Evolutionary conservation across 2,113 vertebrate species (phyloP).

Genomic region (Menura novaehollandiae): DNA sequence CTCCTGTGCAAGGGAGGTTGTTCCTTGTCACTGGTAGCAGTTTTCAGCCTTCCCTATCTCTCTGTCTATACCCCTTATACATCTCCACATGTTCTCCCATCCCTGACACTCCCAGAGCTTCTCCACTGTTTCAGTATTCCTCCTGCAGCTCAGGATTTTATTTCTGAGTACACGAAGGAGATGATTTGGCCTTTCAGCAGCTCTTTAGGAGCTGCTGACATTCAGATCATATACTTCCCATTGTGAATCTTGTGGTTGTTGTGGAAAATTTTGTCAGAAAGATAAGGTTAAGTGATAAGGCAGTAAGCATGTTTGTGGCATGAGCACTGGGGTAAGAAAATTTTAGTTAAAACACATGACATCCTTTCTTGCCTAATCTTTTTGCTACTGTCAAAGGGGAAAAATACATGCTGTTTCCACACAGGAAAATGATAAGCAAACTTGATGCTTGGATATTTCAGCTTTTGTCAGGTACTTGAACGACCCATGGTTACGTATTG

Average conservation of each 20-base stretch:
- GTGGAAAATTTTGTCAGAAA: not conserved
- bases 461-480: not conserved
- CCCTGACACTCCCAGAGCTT: not conserved
- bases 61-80: no score
- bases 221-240: not conserved
- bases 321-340: not conserved
- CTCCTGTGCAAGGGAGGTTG: not conserved
- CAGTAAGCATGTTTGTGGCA: not conserved
- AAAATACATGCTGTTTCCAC: not conserved
- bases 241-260: not conserved
- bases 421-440: not conserved
- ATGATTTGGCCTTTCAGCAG: not conserved
- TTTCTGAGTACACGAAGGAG: not conserved
- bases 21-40: not conserved
- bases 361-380: not conserved
- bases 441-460: not conserved
- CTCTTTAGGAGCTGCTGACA: not conserved
- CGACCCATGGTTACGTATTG: not conserved
- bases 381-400: not conserved
- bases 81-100: accelerated
- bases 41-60: not conserved
- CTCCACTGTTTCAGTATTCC: not conserved
- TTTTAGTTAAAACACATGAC: not conserved
- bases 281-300: not conserved
- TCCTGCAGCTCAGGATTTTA: not conserved